Conservation (phyloP, 2,113 vertebrate species). For the Pipa parva region DNA sequence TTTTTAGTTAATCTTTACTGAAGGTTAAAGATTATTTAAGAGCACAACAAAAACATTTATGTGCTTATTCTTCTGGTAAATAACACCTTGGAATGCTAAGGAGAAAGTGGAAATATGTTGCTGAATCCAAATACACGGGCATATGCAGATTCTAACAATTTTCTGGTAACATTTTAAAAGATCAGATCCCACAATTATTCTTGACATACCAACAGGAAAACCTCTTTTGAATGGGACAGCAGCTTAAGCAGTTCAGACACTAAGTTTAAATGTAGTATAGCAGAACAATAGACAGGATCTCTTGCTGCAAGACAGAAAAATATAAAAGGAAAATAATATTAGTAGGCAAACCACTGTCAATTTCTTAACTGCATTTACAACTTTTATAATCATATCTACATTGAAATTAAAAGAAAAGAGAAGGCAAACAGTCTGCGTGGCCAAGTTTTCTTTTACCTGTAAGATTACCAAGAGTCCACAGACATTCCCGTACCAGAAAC, state of each 20-base stretch:
- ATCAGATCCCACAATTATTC: background rate
- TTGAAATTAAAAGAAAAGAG: too few relatives aligned
- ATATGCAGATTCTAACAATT: too few relatives aligned
- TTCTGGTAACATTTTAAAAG: too few relatives aligned
- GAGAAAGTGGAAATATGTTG: too few relatives aligned
- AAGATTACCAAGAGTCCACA: constrained; percentile 93
- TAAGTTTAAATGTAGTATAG: constrained; percentile 71
- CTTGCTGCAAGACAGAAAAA: constrained; percentile 68
- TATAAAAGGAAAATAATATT: too few relatives aligned
- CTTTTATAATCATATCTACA: background rate
- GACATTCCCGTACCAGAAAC: constrained; percentile 71
- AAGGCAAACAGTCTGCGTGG: background rate
- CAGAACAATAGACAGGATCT: constrained; percentile 66
- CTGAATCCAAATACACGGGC: too few relatives aligned
- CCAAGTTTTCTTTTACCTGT: constrained; percentile 65
- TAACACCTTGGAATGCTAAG: too few relatives aligned
- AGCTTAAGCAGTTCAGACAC: constrained; percentile 76
- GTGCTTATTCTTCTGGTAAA: too few relatives aligned
- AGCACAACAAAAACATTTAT: too few relatives aligned
- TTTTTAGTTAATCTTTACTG: too few relatives aligned
- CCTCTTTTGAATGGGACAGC: constrained; percentile 69
- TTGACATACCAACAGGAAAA: constrained; percentile 71
- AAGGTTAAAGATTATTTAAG: too few relatives aligned
- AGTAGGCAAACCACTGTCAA: background rate
- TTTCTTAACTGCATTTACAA: background rate